Evolutionary conservation across 2,888 invertebrate genomes (phyloP).

Genomic region (Creontiades dilutus): DNA sequence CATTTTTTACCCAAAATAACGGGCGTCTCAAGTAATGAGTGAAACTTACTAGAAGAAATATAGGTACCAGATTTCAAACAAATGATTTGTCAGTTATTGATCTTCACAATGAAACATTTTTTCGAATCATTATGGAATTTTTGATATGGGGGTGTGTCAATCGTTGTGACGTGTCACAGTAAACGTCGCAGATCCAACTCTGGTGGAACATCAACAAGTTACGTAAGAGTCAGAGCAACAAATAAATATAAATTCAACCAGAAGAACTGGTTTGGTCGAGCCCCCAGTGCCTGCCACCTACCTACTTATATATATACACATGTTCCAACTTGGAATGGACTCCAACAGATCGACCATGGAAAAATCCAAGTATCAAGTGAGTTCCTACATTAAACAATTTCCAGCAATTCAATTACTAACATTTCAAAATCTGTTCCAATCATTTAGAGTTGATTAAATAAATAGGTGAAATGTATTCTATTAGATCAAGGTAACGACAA

Average conservation of each 20-base stretch:
- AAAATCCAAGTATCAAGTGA: constrained; percentile 56
- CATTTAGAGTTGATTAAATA: no score
- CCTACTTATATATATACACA: constrained; percentile 47
- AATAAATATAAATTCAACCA: constrained; percentile 38
- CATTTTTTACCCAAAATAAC: no score
- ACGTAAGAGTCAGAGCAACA: constrained; percentile 50
- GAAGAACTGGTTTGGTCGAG: constrained; percentile 67
- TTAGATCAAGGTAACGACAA: no score
- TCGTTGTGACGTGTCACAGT: not conserved
- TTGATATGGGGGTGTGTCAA: not conserved
- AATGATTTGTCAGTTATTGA: no score
- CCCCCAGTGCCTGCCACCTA: constrained; percentile 12
- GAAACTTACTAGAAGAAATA: no score
- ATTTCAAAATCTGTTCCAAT: no score
- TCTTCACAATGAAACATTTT: no score
- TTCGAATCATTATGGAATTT: no score
- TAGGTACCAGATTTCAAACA: no score
- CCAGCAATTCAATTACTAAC: no score
- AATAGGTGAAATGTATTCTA: no score
- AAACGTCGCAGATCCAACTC: not conserved
- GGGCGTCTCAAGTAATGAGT: no score
- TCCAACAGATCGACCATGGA: constrained; percentile 43
- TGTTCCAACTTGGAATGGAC: constrained; percentile 42
- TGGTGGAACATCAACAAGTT: constrained; percentile 44
- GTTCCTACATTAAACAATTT: not conserved